Evolutionary conservation across 1,140 invertebrate genomes (phyloP).

Genomic region (Hyphantria cunea): DNA sequence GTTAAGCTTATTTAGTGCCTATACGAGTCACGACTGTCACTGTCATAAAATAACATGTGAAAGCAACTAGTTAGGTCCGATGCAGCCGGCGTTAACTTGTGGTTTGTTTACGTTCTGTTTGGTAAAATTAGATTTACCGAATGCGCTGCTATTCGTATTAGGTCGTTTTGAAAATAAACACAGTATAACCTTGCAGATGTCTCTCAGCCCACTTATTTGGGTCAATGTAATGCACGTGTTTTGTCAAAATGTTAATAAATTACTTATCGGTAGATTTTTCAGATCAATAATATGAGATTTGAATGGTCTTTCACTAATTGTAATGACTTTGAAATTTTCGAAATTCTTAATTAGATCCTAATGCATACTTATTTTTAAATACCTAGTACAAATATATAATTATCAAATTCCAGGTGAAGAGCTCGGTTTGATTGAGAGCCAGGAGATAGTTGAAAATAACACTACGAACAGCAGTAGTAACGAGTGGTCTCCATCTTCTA

Average conservation of each 20-base stretch:
- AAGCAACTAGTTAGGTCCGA: slow-evolving; percentile 48
- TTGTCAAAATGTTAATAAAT: slow-evolving; percentile 51
- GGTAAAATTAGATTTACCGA: slow-evolving; percentile 70
- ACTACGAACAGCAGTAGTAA: slow-evolving; percentile 64
- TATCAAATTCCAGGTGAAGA: slow-evolving; percentile 68
- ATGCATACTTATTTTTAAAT: background rate
- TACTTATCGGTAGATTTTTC: slow-evolving; percentile 27
- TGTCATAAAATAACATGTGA: slow-evolving; percentile 60
- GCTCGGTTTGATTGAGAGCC: slow-evolving; percentile 70
- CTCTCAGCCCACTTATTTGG: slow-evolving; percentile 67
- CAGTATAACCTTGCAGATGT: slow-evolving; percentile 69
- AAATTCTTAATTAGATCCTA: background rate
- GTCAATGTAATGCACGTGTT: slow-evolving; percentile 73
- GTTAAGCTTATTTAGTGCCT: slow-evolving; percentile 64
- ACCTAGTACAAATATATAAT: background rate
- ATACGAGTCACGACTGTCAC: slow-evolving; percentile 46
- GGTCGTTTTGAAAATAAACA: slow-evolving; percentile 76
- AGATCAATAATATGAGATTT: slow-evolving; percentile 31
- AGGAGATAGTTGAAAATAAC: slow-evolving; percentile 70
- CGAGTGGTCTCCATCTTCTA: slow-evolving; percentile 68
- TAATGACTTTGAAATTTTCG: slow-evolving; percentile 6
- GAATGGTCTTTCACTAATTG: slow-evolving; percentile 19
- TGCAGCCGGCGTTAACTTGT: slow-evolving; percentile 54
- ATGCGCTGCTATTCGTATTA: slow-evolving; percentile 67
- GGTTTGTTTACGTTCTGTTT: slow-evolving; percentile 77